These are phyloP conservation scores for Synergus umbraculus DNA, from an alignment of 2,888 invertebrate species.

Conservation along the genomic window DNA sequence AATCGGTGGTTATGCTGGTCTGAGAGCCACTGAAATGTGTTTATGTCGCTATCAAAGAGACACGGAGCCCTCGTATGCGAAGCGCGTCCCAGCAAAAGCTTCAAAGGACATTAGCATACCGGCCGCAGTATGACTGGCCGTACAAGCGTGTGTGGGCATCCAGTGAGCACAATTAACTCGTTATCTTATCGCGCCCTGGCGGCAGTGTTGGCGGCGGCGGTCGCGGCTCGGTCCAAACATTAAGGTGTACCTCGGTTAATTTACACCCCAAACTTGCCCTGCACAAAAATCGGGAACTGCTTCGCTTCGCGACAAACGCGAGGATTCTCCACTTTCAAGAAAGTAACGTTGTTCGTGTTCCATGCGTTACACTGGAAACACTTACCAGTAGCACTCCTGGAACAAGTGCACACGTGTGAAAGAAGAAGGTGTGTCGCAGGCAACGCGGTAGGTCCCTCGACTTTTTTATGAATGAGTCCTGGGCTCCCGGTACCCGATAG, in stretches of 20 bases:
- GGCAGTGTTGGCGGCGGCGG: constrained; percentile 61
- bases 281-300: constrained; percentile 45
- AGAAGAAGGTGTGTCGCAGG: constrained; percentile 34
- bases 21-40: constrained; percentile 75
- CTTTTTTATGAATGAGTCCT: constrained; percentile 49
- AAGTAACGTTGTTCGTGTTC: constrained; percentile 8
- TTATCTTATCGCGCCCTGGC: constrained; percentile 76
- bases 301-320: constrained; percentile 41
- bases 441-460: constrained; percentile 54
- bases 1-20: constrained; percentile 45
- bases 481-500: constrained; percentile 47
- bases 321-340: constrained; percentile 14
- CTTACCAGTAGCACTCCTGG: constrained; percentile 26
- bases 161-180: constrained; percentile 77
- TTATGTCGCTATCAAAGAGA: constrained; percentile 76
- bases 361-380: constrained; percentile 32
- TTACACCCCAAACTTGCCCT: constrained; percentile 70
- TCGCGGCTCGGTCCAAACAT: constrained; percentile 72
- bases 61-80: constrained; percentile 73
- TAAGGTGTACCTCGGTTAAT: constrained; percentile 76
- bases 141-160: constrained; percentile 74
- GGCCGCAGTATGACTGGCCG: constrained; percentile 72
- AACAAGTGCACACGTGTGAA: constrained; percentile 20
- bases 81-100: constrained; percentile 73
- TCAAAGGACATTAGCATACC: constrained; percentile 76